A percentile compares a stretch with the other conserved stretches of the same genome.
Conservation (phyloP, 1,140 invertebrate genomes). For the Carposina sasakii region DNA sequence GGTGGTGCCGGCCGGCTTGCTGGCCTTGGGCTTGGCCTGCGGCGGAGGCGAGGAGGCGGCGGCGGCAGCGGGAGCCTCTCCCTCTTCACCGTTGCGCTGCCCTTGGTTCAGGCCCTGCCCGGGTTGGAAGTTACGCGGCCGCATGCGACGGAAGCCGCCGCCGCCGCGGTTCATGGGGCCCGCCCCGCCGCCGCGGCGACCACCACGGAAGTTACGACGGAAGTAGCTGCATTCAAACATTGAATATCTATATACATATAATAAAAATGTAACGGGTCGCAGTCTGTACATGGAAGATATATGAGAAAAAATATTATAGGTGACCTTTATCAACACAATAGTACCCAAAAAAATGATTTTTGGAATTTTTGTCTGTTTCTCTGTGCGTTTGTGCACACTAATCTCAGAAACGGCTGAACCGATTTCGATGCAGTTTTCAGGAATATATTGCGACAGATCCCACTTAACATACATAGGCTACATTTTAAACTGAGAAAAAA, state of each 20-base stretch:
- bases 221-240: slow-evolving; percentile 39
- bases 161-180: slow-evolving; percentile 57
- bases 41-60: slow-evolving; percentile 31
- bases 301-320: background rate
- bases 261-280: background rate
- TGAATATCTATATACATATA: background rate
- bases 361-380: too few relatives aligned
- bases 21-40: slow-evolving; percentile 39
- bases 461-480: too few relatives aligned
- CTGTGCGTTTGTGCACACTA: too few relatives aligned
- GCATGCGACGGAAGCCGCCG: slow-evolving; percentile 50
- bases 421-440: too few relatives aligned
- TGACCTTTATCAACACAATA: too few relatives aligned
- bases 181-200: slow-evolving; percentile 54
- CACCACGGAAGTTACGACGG: slow-evolving; percentile 64
- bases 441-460: too few relatives aligned
- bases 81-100: slow-evolving; percentile 33
- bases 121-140: slow-evolving; percentile 45
- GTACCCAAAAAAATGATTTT: too few relatives aligned
- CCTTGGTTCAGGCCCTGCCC: slow-evolving; percentile 11
- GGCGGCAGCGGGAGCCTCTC: slow-evolving; percentile 32
- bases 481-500: too few relatives aligned
- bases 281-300: background rate
- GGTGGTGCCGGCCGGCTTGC: slow-evolving; percentile 43
- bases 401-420: too few relatives aligned